These are phyloP conservation scores for Paralichthys olivaceus DNA, from an alignment of 2,113 vertebrate species.

Conservation along the genomic window DNA sequence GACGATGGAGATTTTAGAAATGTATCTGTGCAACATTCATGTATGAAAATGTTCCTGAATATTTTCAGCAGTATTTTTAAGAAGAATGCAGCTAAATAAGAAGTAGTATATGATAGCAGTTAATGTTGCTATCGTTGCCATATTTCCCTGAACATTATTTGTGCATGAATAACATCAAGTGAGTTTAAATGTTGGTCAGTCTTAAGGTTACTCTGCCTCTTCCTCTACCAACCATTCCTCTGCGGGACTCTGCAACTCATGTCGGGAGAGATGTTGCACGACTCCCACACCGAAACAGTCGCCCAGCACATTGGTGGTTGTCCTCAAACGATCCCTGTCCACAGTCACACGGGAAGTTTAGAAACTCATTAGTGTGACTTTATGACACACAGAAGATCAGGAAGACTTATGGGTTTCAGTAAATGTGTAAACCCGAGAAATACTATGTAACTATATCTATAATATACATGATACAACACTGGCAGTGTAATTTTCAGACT, in stretches of 20 bases:
- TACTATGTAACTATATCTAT: background rate
- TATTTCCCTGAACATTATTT: background rate
- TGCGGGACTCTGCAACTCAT: background rate
- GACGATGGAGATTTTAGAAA: no score
- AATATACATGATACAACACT: background rate
- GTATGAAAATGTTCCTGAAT: no score
- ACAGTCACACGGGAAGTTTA: background rate
- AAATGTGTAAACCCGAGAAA: background rate
- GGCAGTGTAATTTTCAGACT: no score
- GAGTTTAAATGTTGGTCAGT: background rate
- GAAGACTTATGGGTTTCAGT: background rate
- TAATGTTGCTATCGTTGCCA: background rate
- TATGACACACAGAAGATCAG: background rate
- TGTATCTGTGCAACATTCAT: no score
- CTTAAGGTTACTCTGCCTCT: background rate
- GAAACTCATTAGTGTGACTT: background rate
- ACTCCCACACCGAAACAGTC: conserved; percentile 30
- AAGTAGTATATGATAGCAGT: no score
- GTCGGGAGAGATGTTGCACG: conserved; percentile 31
- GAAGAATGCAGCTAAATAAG: no score
- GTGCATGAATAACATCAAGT: background rate
- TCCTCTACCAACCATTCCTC: background rate
- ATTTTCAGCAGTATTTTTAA: no score
- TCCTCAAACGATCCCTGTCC: conserved; percentile 41
- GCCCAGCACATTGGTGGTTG: conserved; percentile 10